Evolutionary conservation across 2,797 vertebrate genomes (phyloP).

Genomic region (Acipenser transmontanus): DNA sequence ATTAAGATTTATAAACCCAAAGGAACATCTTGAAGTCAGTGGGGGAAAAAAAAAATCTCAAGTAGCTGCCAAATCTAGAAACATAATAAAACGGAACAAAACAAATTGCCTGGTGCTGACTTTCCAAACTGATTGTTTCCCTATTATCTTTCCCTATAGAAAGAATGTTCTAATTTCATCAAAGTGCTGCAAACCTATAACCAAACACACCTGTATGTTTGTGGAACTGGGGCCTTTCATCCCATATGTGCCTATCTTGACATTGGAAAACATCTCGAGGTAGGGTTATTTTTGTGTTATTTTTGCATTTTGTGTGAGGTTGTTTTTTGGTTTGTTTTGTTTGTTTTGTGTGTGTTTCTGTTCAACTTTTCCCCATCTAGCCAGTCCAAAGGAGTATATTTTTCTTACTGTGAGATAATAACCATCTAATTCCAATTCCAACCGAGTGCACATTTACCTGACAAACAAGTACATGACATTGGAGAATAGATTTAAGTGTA

Average conservation of each 20-base stretch:
- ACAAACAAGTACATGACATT: no score
- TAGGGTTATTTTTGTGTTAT: constrained; percentile 38
- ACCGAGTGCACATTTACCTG: no score
- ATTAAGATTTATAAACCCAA: background rate
- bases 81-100: background rate
- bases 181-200: constrained; percentile 89
- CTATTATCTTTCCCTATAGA: constrained; percentile 61
- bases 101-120: background rate
- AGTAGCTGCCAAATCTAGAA: background rate
- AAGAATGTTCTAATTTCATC: constrained; percentile 92
- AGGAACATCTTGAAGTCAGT: background rate
- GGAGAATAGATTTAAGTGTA: no score
- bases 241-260: constrained; percentile 90
- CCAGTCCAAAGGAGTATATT: no score
- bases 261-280: constrained; percentile 88
- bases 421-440: no score
- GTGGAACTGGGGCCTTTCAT: constrained; percentile 94
- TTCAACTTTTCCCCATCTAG: no score
- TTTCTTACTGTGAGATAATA: no score
- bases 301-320: no score
- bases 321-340: no score
- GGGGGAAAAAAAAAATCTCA: background rate
- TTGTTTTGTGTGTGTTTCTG: no score
- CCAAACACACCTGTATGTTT: constrained; percentile 88
- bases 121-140: constrained; percentile 5